Evolutionary conservation across 2,888 invertebrate genomes (phyloP).

Genomic region (Cacoxenus indagator): DNA sequence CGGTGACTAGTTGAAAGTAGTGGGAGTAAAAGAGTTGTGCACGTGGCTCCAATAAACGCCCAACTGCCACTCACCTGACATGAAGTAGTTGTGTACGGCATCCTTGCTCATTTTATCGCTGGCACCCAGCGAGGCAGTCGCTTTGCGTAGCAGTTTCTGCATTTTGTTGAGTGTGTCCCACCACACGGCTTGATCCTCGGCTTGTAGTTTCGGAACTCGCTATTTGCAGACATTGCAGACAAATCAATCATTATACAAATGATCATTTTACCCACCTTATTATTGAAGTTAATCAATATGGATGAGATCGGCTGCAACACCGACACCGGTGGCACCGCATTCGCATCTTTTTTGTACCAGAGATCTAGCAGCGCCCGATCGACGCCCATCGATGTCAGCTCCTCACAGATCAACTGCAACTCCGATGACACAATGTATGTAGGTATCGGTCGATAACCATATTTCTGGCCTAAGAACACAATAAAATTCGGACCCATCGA

Average conservation of each 20-base stretch:
- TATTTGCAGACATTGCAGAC: conserved; percentile 58
- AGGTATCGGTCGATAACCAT: conserved; percentile 97
- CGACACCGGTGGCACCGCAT: conserved; percentile 95
- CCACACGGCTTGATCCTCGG: conserved; percentile 97
- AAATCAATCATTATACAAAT: not conserved
- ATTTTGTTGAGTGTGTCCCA: conserved; percentile 97
- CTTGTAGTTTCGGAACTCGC: conserved; percentile 95
- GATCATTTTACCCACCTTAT: conserved; percentile 79
- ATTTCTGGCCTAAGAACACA: conserved; percentile 97
- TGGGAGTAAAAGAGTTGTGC: not conserved
- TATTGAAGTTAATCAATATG: conserved; percentile 96
- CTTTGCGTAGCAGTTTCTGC: conserved; percentile 94
- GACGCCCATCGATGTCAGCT: conserved; percentile 84
- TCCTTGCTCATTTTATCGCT: conserved; percentile 90
- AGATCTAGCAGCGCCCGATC: conserved; percentile 88
- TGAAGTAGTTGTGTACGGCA: conserved; percentile 97
- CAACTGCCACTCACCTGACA: conserved; percentile 92
- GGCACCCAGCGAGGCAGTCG: conserved; percentile 86
- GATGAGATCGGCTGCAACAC: conserved; percentile 97
- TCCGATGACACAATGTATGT: conserved; percentile 94
- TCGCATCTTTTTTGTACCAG: conserved; percentile 97
- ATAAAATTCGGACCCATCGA: conserved; percentile 99
- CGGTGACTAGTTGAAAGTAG: no score
- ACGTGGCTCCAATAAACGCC: not conserved
- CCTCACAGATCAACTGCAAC: conserved; percentile 87